Base-by-base conservation (phyloP, 1,140 invertebrate species). In the Macrocentrus cingulum region DNA sequence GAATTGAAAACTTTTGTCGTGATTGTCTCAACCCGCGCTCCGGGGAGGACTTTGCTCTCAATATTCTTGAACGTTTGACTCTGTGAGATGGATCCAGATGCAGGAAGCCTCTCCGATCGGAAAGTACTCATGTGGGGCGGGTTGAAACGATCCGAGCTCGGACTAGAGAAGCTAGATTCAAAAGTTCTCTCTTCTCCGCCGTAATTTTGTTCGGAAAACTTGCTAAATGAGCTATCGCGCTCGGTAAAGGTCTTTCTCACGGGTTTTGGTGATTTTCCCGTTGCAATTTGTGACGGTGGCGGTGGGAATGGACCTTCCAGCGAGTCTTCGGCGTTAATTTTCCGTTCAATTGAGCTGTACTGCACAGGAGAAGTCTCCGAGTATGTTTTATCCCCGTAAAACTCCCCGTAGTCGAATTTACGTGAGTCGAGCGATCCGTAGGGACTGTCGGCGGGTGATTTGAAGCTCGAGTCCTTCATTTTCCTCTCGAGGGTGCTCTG, bases 1-100 rank as follows among this genome's bases (percentile, higher is more conserved):
- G 75, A 76, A 0, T 77, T 75, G 53, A 77, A 82, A 23, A 78
- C 71, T 53, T 80, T 81, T 22, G 81, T 81, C 2, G 71, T 76
- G 23, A 71, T 70, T 0, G 75, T 76, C 1, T 80, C 77, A 13
- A 78, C 63, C 18, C 64, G 69, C 0, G 67, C 72, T 7, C 68
- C 71, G 7, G 74, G 72, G 1, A 68, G 46, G 0, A 53, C 23
- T 32, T 70, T 77, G 6, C 45, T 67, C 9, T 76, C 74, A 2
- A 73, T 39, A 34, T 71, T 75, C 23, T 64, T 75, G n/a, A 61
- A 62, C 0, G 56, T 67, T 34, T 75, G 74, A 57, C 59, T 70
- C 5, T 76, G 72, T 0, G 70, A 67, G 0, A 69, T 23, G 0
- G 20, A 19, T 1, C 41, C 1, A 3, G 45, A 25, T 6, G 45